These are phyloP conservation scores for Phalacrocorax aristotelis DNA, from an alignment of 2,113 vertebrate genomes.

Conservation along the genomic window DNA sequence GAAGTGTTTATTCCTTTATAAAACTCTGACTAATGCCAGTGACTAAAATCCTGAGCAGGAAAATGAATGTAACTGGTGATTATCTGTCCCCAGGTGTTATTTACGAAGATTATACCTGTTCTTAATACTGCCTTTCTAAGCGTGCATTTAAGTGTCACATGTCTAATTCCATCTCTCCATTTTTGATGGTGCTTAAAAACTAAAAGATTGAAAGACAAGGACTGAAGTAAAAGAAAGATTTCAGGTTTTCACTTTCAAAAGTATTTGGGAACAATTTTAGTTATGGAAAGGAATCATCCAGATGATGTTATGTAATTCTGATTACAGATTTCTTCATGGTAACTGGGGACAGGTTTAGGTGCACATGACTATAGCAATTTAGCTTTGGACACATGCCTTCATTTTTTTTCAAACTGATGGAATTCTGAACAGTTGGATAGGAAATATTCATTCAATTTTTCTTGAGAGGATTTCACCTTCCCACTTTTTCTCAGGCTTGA, in stretches of 20 bases:
- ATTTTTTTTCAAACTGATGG: neutral
- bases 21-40: conserved; percentile 12
- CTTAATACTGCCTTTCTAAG: neutral
- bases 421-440: neutral
- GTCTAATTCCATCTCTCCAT: neutral
- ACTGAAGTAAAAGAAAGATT: neutral
- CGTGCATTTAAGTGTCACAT: neutral
- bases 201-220: neutral
- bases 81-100: conserved; percentile 1
- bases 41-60: neutral
- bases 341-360: neutral
- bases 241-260: neutral
- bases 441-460: neutral
- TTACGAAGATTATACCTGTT: conserved; percentile 18
- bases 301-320: neutral
- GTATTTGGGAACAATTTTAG: neutral
- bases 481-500: neutral
- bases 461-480: neutral
- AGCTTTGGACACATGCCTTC: neutral
- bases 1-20: neutral
- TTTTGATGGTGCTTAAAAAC: neutral
- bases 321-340: neutral
- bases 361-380: neutral
- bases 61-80: conserved; percentile 3
- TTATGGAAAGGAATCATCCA: neutral